Evolutionary conservation across 2,113 vertebrate genomes (phyloP), one percentile per base, ranked within the genome.

Genomic region (Pteronura brasiliensis): DNA sequence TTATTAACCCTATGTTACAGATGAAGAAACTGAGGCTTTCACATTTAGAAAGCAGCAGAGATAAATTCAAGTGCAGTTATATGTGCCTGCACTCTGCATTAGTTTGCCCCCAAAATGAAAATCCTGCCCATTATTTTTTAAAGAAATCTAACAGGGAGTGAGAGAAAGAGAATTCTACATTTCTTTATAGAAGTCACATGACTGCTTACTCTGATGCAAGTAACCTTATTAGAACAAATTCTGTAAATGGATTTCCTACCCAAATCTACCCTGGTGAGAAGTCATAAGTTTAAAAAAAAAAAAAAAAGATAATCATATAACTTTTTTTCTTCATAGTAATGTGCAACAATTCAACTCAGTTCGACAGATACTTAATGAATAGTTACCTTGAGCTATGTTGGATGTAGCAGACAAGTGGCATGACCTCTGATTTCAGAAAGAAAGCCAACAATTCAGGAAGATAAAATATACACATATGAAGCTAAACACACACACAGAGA

Each of bases 211-310:
- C 3, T 80, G 65, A 84, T 83, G 20, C 31, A 80, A 84, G 6
- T 69, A 72, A 95, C 13, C 36, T 87, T 63, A 67, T 77, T 93
- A 95, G 88, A 95, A 94, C 61, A 55, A 93, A 91, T 85, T 95
- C 44, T 95, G 2, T 88, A 91, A 83, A n/a, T 67, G 17, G 79
- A 91, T 94, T 93, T 87, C 36, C 69, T 52, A 47, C 15, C 13
- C 63, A 94, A 94, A 95, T 63, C 9, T 88, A 52, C 39, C 27
- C 14, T 95, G 12, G 20, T 21, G 71, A 90, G 57, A 96, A 94
- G 21, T 42, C 8, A 29, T 84, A 12, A 67, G 49, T 88, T 92
- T 42, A 42, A 47, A 47, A 47, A 47, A 47, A 47, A 47, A 47
- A 47, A 47, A 49, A 49, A 49, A 42, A 94, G 95, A 79, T 39